A percentile compares a stretch with the other conserved stretches of the same genome.
phyloP scores from a whole-genome alignment of 2,888 invertebrate species.

The Auanema freiburgensis region DNA sequence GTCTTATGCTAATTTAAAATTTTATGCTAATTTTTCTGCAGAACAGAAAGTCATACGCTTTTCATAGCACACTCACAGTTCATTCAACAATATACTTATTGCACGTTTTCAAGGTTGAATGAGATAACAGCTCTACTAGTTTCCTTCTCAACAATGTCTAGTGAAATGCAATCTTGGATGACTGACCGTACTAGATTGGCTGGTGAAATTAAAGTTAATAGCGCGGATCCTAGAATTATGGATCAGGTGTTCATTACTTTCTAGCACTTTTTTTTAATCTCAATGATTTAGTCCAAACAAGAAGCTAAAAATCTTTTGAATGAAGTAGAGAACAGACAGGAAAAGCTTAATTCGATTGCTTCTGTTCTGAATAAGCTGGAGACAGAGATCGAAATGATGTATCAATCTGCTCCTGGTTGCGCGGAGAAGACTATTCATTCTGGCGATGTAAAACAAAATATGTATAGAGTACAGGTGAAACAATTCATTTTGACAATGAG shows the following conservation, averaged over 20 bases:
- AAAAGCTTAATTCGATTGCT: slow-evolving; percentile 31
- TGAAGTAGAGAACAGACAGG: slow-evolving; percentile 30
- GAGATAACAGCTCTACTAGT: slow-evolving; percentile 50
- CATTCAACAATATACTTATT: too few relatives aligned
- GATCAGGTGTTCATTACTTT: background rate
- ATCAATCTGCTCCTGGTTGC: slow-evolving; percentile 29
- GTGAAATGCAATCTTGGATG: slow-evolving; percentile 58
- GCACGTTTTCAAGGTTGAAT: slow-evolving; percentile 44
- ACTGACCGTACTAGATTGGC: slow-evolving; percentile 39
- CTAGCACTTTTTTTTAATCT: background rate
- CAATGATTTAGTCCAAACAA: slow-evolving; percentile 16
- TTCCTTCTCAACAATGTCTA: slow-evolving; percentile 51
- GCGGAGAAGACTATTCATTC: slow-evolving; percentile 24
- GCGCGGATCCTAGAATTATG: slow-evolving; percentile 37
- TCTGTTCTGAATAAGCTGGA: slow-evolving; percentile 35
- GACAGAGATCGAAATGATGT: slow-evolving; percentile 36
- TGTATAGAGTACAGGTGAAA: slow-evolving; percentile 35
- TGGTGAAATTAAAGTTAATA: slow-evolving; percentile 42
- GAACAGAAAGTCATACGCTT: too few relatives aligned
- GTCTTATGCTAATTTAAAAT: too few relatives aligned
- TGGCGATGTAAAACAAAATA: slow-evolving; percentile 38
- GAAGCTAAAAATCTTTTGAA: slow-evolving; percentile 31
- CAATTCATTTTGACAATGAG: too few relatives aligned
- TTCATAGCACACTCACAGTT: too few relatives aligned
- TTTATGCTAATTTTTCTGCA: too few relatives aligned